phyloP scores from a whole-genome alignment of 2,888 invertebrate species.

The Diploptera punctata region DNA sequence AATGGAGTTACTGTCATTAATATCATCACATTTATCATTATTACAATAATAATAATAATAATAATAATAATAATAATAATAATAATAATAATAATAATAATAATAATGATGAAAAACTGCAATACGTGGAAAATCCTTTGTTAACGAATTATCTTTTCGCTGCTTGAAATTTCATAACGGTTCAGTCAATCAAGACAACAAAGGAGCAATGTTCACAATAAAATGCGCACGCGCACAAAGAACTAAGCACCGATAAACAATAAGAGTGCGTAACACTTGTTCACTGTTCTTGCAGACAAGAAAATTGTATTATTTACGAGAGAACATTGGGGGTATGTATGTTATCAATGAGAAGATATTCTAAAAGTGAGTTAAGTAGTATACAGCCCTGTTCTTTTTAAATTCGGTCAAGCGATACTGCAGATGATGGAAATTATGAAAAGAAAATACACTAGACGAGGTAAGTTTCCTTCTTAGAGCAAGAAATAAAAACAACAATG shows the following conservation, averaged over 20 bases:
- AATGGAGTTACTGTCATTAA: too few relatives aligned
- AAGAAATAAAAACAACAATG: slow-evolving; percentile 21
- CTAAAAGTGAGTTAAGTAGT: background rate
- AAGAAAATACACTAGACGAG: background rate
- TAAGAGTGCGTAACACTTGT: background rate
- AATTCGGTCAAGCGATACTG: slow-evolving; percentile 26
- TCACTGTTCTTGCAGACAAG: background rate
- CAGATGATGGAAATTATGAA: slow-evolving; percentile 29
- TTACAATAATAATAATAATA: too few relatives aligned
- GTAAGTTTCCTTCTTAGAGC: background rate
- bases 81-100: too few relatives aligned
- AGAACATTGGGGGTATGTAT: too few relatives aligned
- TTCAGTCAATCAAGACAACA: background rate
- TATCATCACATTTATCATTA: too few relatives aligned
- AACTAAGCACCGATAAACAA: background rate
- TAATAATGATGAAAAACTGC: too few relatives aligned
- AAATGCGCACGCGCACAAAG: slow-evolving; percentile 8
- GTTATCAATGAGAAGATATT: too few relatives aligned
- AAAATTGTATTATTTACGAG: background rate
- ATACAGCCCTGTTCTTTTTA: slow-evolving; percentile 23
- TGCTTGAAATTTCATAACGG: too few relatives aligned
- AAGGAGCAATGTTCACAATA: background rate
- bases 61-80: too few relatives aligned
- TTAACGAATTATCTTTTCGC: too few relatives aligned
- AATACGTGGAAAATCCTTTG: too few relatives aligned